Evolutionary conservation across 2,113 vertebrate species (phyloP), one percentile per base, ranked within the genome.

Genomic region (Bucco capensis): DNA sequence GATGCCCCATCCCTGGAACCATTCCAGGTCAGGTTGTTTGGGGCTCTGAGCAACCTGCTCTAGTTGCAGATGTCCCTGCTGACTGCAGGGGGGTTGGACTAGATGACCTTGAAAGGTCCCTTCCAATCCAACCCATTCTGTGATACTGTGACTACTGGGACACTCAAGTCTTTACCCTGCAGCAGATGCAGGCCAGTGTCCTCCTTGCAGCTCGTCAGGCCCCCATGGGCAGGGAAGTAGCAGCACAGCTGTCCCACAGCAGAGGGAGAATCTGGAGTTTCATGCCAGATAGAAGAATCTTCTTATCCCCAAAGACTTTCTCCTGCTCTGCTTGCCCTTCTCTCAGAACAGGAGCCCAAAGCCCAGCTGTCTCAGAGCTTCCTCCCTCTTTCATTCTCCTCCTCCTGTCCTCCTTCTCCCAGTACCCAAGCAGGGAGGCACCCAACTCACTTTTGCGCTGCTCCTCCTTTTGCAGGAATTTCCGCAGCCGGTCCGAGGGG

Each of bases 401-500:
- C 47, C 66, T 62, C 6, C 61, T 8, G 14, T 12, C 33, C 28
- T 37, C 57, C 33, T 47, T 51, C 40, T 70, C 56, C 16, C 66
- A 61, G 0, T 1, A 28, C 40, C 27, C 0, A 0, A 69, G 30
- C 73, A 71, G 13, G 14, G 28, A 37, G 37, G 33, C 14, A 24
- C 17, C n/a, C 54, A 28, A 72, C 97, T 98, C 96, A 99, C 98
- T 98, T 86, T 97, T 98, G 65, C 86, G 97, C 58, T 98, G 98
- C 60, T 97, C 95, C 37, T 97, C 95, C 92, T 98, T 93, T 95
- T 96, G 56, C 47, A 99, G 97, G 93, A 99, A 99, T 47, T 96
- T 92, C 70, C 96, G 97, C 72, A 99, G 92, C 19, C 97, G 97
- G 93, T 99, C 99, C 0, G 99, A 99, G 10, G 99, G 99, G 86